Percentiles rank a stretch among this genome's conserved stretches.
Conservation (phyloP, 1,140 invertebrate species). For the Battus philenor region DNA sequence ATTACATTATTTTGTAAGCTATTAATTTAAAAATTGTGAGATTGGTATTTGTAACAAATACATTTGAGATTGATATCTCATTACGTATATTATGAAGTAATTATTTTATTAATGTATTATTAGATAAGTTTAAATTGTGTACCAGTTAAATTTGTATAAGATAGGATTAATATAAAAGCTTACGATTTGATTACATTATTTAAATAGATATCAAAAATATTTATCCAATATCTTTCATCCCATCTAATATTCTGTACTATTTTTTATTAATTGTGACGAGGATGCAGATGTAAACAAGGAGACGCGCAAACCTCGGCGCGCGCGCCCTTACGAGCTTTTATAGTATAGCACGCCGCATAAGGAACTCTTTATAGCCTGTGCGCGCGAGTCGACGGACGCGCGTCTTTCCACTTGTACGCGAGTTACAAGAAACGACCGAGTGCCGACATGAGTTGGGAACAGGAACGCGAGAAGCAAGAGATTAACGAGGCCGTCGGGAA, state of each 20-base stretch:
- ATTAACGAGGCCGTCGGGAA: constrained; percentile 65
- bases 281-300: constrained; percentile 35
- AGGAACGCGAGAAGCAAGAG: constrained; percentile 50
- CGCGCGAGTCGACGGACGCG: constrained; percentile 69
- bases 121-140: neutral
- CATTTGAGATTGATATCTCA: too few relatives aligned
- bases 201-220: neutral
- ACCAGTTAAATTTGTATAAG: neutral
- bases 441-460: constrained; percentile 56
- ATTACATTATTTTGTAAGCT: too few relatives aligned
- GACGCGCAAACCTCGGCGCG: constrained; percentile 22
- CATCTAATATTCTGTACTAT: neutral
- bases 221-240: neutral
- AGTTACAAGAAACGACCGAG: constrained; percentile 9
- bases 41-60: too few relatives aligned
- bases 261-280: neutral
- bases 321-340: constrained; percentile 52
- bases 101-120: too few relatives aligned
- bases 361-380: constrained; percentile 66
- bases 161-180: neutral
- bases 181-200: neutral
- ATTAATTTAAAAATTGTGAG: too few relatives aligned
- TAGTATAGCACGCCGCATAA: constrained; percentile 58
- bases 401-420: constrained; percentile 22
- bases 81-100: too few relatives aligned